A percentile compares a stretch with the other conserved stretches of the same genome.
phyloP scores from a whole-genome alignment of 2,888 invertebrate genomes.

The Rhingia rostrata region DNA sequence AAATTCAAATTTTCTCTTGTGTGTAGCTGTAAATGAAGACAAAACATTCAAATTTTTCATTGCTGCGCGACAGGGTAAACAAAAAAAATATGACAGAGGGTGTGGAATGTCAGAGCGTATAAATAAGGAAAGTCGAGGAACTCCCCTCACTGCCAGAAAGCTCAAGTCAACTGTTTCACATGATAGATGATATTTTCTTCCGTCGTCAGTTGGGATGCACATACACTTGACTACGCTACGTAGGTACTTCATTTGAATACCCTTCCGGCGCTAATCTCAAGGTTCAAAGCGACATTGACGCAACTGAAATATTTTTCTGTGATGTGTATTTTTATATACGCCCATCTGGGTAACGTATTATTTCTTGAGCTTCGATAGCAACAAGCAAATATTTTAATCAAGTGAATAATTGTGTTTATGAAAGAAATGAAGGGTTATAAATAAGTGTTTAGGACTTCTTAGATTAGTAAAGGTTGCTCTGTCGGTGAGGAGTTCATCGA shows the following conservation, averaged over 20 bases:
- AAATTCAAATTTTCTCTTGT: conserved; percentile 34
- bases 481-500: no score
- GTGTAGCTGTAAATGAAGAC: conserved; percentile 51
- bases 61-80: conserved; percentile 23
- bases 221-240: conserved; percentile 29
- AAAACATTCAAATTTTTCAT: conserved; percentile 66
- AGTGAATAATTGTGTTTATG: no score
- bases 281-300: conserved; percentile 65
- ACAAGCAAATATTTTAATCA: neutral
- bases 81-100: conserved; percentile 66
- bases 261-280: conserved; percentile 67
- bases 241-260: conserved; percentile 71
- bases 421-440: no score
- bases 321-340: conserved; percentile 21
- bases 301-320: conserved; percentile 50
- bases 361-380: neutral
- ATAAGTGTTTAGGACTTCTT: no score
- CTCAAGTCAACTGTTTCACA: conserved; percentile 54
- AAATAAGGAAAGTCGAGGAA: conserved; percentile 47
- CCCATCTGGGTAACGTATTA: conserved; percentile 16
- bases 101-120: conserved; percentile 61
- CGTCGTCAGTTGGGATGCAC: conserved; percentile 52
- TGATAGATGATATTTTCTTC: conserved; percentile 72
- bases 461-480: no score
- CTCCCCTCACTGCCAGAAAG: conserved; percentile 54